Evolutionary conservation across 2,113 vertebrate species (phyloP), one percentile per base, ranked within the genome.

Genomic region (Condylura cristata): DNA sequence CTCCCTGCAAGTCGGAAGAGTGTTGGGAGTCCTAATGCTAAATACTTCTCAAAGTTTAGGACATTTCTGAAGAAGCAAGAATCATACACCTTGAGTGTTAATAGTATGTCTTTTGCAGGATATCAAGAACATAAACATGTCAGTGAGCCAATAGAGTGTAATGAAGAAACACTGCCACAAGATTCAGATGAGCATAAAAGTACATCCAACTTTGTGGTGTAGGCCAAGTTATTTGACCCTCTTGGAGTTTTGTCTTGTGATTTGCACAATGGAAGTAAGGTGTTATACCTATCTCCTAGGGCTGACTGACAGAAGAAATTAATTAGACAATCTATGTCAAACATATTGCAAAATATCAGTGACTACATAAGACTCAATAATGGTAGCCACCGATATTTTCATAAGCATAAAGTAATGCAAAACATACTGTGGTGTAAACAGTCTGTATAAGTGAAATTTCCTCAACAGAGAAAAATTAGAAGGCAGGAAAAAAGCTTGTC

Each of bases 401-500:
- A 93, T 68, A 37, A 85, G 65, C 18, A 56, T 22, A 76, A 85
- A 60, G 30, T 61, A 60, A 78, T 39, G n/a, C 5, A 24, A 53
- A 66, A 81, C 75, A 68, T 88, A 51, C 61, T 46, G 89, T 93
- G 17, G 4, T 80, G 30, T 91, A 72, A 78, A 63, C 66, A 41
- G 58, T 71, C 32, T 86, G 2, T 75, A 32, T 18, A 63, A 68
- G 20, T 28, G 16, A 83, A 89, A 75, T 80, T 51, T 82, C 85
- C 51, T 89, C 51, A n/a, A 13, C 60, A 39, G 70, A 79, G 14
- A 92, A 93, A 68, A 88, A 78, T 37, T 91, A 24, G 26, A 87
- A 70, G 26, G 6, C 1, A 78, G n/a, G 32, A 74, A 79, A 88
- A 65, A 17, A 16, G 5, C 34, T 86, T 79, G 5, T 65, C 89